Base-by-base conservation (phyloP, 2,888 invertebrate species). In the Spodoptera exigua region DNA sequence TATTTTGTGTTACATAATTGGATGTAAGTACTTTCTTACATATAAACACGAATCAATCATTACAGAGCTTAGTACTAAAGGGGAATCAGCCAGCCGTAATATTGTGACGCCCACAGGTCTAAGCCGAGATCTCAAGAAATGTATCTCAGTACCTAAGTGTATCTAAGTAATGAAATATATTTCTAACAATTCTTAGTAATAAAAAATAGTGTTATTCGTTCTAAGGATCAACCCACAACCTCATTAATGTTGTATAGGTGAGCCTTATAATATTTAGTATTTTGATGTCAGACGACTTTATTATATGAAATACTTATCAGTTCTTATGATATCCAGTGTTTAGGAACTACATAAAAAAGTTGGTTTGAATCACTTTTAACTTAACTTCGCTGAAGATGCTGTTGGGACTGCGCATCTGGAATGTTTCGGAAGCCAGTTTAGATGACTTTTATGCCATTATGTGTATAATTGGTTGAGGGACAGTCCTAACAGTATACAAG, bases 41-140 rank as follows among this genome's bases (percentile, higher is more conserved):
- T 27, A 34, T 39, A n/a, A 39, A 43, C 36, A 21, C 21, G 7
- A 27, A 27, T 27, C 21, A 9, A 27, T 27, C 21, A 27, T 27
- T 27, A 21, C 43, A 13, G 12, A 21, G 9, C 43, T 3, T 34
- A 11, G 36, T 16, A 43, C 36, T 37, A 2, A 18, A 56, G 14
- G 21, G 43, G 37, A 47, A 16, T 16, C 66, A 48, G 37, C 21
- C 43, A 44, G n/a, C 43, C 27, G 34, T 47, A 47, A 13, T 16
- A 65, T 17, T 43, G 21, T 18, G 32, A 27, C 46, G 34, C 58
- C 41, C 12, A 43, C 27, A 37, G 34, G 46, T 57, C 41, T 47
- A 41, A 32, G n/a, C 3, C 13, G 18, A 0, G 5, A 0, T 7
- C 7, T 7, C 21, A 27, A 27, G 3, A 7, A 27, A 27, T 27